Evolutionary conservation across 2,113 vertebrate genomes (phyloP), one percentile per base, ranked within the genome.

Genomic region (Chaenocephalus aceratus): DNA sequence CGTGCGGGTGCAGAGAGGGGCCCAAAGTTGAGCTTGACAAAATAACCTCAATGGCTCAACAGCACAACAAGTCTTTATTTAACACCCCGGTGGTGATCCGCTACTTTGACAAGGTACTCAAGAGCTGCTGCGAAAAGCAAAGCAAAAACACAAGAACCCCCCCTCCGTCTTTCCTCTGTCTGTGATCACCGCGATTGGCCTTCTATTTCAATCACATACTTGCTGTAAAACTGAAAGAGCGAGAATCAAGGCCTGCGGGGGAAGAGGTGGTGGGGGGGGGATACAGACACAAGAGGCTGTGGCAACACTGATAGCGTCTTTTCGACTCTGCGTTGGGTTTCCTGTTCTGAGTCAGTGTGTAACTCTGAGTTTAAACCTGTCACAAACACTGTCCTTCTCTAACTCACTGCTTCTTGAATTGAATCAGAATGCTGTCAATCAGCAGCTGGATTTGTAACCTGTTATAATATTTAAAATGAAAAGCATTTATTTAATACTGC

Each of bases 141-240:
- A 63, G 41, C 34, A 59, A 54, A n/a, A 69, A 10, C 14, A 56
- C 51, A 64, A 68, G 3, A 68, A 52, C 54, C 18, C 57, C 56
- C 4, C 8, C 13, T 6, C 60, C 11, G 56, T 10, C 3, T 18
- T 9, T 48, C n/a, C 10, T 48, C 14, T 3, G 30, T 16, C 61
- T 60, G 26, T 62, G 60, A 89, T 89, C 53, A 72, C 83, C 57
- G 79, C 65, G 2, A 61, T 59, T 74, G 60, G 71, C 80, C 90
- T 78, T 82, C 88, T 91, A 90, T 91, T 93, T 89, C 87, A 93
- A 93, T 93, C 93, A 89, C 88, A 77, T 80, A 84, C 84, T 89
- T 65, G 34, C 57, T 88, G 72, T 88, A 72, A 72, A 34, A 23
- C 49, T 65, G 23, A 54, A 75, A 69, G 81, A 83, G 75, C 45